A percentile compares a stretch with the other conserved stretches of the same genome.
These are phyloP conservation scores for Morphnarchus princeps DNA, from an alignment of 2,113 vertebrate genomes.

Conservation along the genomic window DNA sequence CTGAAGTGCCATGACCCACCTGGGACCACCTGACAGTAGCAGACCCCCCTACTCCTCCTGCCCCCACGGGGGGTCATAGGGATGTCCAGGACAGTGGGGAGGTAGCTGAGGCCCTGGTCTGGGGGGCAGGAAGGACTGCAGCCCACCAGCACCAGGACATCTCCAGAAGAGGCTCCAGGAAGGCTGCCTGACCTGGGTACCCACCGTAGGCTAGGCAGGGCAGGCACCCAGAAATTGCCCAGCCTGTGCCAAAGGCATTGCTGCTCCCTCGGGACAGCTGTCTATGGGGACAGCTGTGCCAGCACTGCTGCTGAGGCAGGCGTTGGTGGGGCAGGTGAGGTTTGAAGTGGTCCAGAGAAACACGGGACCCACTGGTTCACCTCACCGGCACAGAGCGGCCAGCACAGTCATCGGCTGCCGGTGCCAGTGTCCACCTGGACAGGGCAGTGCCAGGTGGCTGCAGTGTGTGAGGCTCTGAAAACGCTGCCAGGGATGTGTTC, in stretches of 20 bases:
- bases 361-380: rapidly evolving
- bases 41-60: not conserved
- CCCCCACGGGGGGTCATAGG: rapidly evolving
- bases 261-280: not conserved
- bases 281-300: rapidly evolving
- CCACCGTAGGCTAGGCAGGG: not conserved
- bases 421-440: not conserved
- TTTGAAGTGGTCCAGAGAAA: not conserved
- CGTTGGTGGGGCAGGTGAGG: rapidly evolving
- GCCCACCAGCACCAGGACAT: rapidly evolving
- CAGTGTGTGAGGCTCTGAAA: not conserved
- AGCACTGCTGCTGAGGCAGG: not conserved
- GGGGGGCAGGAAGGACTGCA: not conserved
- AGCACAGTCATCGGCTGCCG: rapidly evolving
- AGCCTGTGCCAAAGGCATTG: not conserved
- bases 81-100: rapidly evolving
- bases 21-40: not conserved
- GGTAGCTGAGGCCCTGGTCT: not conserved
- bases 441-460: not conserved
- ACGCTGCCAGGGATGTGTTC: not conserved
- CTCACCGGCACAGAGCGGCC: rapidly evolving
- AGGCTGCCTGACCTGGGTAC: not conserved
- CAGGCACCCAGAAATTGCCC: not conserved
- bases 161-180: not conserved
- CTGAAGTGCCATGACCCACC: not conserved